Percentiles rank a stretch among this genome's conserved stretches.
These are phyloP conservation scores for Podilymbus podiceps DNA, from an alignment of 2,113 vertebrate genomes.

Conservation along the genomic window DNA sequence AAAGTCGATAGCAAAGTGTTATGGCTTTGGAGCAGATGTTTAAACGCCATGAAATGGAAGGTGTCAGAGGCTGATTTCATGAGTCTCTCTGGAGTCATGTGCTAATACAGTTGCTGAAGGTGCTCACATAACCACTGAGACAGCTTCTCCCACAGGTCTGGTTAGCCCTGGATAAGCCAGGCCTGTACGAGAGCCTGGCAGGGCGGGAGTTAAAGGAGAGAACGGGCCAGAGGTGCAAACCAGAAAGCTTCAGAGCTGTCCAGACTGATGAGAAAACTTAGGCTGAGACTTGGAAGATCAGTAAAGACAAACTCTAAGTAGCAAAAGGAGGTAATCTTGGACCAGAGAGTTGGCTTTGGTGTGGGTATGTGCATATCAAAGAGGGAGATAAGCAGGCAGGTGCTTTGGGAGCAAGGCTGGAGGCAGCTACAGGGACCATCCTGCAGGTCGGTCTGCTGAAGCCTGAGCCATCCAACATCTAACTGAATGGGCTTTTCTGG, in stretches of 20 bases:
- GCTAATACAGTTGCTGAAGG: neutral
- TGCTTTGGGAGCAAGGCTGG: neutral
- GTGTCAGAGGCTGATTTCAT: neutral
- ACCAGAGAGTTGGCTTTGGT: neutral
- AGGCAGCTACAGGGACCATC: neutral
- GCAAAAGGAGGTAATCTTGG: neutral
- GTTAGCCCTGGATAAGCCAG: neutral
- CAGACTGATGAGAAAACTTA: neutral
- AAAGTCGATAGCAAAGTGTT: neutral
- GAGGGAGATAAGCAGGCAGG: neutral
- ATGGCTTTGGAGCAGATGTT: accelerated
- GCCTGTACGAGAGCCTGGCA: neutral
- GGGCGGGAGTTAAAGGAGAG: neutral
- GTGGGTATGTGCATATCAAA: neutral
- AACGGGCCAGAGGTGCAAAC: neutral
- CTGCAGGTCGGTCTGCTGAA: neutral
- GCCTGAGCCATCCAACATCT: neutral
- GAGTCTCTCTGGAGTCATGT: neutral
- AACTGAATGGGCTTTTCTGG: neutral
- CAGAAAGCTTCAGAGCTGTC: neutral
- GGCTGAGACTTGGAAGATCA: neutral
- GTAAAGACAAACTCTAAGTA: neutral
- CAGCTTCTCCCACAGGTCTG: neutral
- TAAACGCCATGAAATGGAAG: neutral
- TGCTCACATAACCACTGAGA: neutral